These are phyloP conservation scores for Cydia strobilella DNA, from an alignment of 1,140 invertebrate species.

Conservation along the genomic window DNA sequence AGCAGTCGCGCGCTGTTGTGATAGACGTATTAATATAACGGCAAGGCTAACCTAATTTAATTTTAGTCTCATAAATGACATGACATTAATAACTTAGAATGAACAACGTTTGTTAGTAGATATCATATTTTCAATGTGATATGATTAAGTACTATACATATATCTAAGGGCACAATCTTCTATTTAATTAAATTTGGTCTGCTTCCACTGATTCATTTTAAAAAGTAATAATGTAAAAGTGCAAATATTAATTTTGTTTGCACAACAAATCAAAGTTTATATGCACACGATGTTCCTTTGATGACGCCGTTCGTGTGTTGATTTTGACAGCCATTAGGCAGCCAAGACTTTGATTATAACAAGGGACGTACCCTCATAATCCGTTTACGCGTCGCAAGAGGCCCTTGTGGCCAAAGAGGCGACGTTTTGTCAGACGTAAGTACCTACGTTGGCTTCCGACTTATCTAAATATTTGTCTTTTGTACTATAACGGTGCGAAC, in stretches of 20 bases:
- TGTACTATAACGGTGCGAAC: conserved; percentile 36
- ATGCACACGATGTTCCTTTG: conserved; percentile 23
- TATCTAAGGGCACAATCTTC: too few relatives aligned
- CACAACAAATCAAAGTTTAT: conserved; percentile 17
- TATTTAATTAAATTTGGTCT: too few relatives aligned
- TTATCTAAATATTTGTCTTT: conserved; percentile 50
- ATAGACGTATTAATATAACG: neutral
- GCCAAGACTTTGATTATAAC: conserved; percentile 67
- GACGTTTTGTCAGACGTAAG: conserved; percentile 56
- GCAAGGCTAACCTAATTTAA: neutral
- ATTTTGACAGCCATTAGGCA: conserved; percentile 55
- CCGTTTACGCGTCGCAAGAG: conserved; percentile 59
- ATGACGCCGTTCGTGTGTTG: conserved; percentile 35
- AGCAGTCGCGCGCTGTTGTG: neutral
- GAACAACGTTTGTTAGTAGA: neutral
- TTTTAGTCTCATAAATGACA: neutral
- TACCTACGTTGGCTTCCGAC: conserved; percentile 43
- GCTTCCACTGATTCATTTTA: too few relatives aligned
- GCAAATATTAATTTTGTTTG: neutral
- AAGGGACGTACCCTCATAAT: conserved; percentile 63
- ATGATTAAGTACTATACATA: too few relatives aligned
- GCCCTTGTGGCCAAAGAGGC: conserved; percentile 49
- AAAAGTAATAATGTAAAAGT: too few relatives aligned
- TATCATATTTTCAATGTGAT: too few relatives aligned
- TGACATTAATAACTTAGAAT: neutral